phyloP scores from a whole-genome alignment of 2,797 vertebrate species.

The Micropoecilia bifurca region DNA sequence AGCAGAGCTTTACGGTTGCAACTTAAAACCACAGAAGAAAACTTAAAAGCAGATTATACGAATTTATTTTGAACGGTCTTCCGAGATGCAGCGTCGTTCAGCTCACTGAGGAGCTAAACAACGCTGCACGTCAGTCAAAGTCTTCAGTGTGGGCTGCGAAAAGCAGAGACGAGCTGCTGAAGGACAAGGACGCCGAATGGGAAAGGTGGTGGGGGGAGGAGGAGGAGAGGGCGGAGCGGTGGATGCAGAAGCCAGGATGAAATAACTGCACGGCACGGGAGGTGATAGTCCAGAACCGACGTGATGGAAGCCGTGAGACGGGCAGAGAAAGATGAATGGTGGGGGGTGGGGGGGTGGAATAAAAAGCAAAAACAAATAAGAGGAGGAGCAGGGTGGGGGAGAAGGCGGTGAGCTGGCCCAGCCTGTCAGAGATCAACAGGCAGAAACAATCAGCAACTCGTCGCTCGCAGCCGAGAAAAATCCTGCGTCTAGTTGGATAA shows the following conservation, averaged over 20 bases:
- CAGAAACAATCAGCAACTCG: slow-evolving; percentile 11
- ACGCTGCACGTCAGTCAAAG: slow-evolving; percentile 35
- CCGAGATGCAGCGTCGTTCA: neutral
- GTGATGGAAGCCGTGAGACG: slow-evolving; percentile 34
- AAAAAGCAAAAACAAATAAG: neutral
- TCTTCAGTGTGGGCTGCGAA: slow-evolving; percentile 25
- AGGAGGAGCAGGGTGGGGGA: neutral
- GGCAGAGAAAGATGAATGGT: neutral
- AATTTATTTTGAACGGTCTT: neutral
- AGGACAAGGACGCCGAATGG: slow-evolving; percentile 35
- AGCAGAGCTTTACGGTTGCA: neutral
- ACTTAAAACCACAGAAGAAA: neutral
- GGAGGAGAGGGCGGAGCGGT: neutral
- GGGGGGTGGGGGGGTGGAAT: fast-evolving
- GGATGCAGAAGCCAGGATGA: slow-evolving; percentile 30
- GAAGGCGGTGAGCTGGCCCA: neutral
- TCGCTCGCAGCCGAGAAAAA: neutral
- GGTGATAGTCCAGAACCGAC: slow-evolving; percentile 46
- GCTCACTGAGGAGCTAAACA: too few species aligned
- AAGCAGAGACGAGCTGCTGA: slow-evolving; percentile 24
- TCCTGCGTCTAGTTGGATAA: slow-evolving; percentile 12
- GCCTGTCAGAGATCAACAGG: slow-evolving; percentile 20
- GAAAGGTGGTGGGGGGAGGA: slow-evolving; percentile 15
- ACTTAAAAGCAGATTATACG: neutral
- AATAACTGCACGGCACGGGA: slow-evolving; percentile 38